A percentile compares a stretch with the other conserved stretches of the same genome.
These are phyloP conservation scores for Pogonocherus hispidulus DNA, from an alignment of 2,888 invertebrate genomes.

Conservation along the genomic window DNA sequence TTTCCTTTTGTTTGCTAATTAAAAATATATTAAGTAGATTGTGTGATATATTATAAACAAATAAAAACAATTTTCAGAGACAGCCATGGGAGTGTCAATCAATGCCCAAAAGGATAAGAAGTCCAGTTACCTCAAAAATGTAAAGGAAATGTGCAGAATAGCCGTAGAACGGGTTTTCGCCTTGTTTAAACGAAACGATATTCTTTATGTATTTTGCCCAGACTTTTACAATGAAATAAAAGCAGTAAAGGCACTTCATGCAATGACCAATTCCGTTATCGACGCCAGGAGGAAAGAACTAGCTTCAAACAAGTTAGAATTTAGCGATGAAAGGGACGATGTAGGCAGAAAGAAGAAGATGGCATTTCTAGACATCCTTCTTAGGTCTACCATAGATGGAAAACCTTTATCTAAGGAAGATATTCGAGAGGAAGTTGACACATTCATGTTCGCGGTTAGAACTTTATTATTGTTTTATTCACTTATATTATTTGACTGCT, in stretches of 20 bases:
- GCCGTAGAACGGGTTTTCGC: slow-evolving; percentile 54
- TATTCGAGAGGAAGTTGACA: slow-evolving; percentile 80
- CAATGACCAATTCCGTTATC: slow-evolving; percentile 73
- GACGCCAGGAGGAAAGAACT: slow-evolving; percentile 18
- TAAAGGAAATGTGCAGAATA: slow-evolving; percentile 70
- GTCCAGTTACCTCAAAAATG: slow-evolving; percentile 80
- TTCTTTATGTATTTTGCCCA: slow-evolving; percentile 69
- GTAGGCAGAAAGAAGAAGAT: slow-evolving; percentile 71
- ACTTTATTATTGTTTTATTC: not conserved
- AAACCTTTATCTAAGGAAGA: slow-evolving; percentile 72
- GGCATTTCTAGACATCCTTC: slow-evolving; percentile 78
- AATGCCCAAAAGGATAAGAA: slow-evolving; percentile 79
- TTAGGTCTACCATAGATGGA: slow-evolving; percentile 72
- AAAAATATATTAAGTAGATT: too few relatives aligned
- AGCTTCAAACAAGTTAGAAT: slow-evolving; percentile 42
- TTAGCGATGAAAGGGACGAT: slow-evolving; percentile 1
- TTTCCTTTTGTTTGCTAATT: too few relatives aligned
- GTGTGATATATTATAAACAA: too few relatives aligned
- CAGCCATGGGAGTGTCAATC: slow-evolving; percentile 85
- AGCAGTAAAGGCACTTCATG: slow-evolving; percentile 69
- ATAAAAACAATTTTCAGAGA: slow-evolving; percentile 79
- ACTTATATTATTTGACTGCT: not conserved
- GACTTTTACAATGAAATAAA: slow-evolving; percentile 73
- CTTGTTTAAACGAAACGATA: slow-evolving; percentile 70
- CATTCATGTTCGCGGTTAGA: slow-evolving; percentile 81